Percentiles rank a stretch among this genome's conserved stretches.
Evolutionary conservation across 1,140 invertebrate species (phyloP).

Genomic region (Heliconius hewitsoni): DNA sequence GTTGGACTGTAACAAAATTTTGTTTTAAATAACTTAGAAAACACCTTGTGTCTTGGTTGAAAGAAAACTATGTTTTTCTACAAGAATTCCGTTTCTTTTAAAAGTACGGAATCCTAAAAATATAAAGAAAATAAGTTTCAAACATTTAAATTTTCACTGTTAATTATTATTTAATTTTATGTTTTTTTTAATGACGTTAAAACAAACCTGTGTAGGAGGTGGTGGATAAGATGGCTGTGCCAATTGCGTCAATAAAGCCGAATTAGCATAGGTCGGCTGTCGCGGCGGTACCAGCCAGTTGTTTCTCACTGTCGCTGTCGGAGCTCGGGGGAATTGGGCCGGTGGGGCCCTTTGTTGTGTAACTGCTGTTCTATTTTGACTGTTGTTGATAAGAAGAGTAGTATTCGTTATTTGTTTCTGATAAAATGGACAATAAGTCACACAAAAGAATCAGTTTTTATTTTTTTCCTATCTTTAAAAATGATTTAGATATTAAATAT

Average conservation of each 20-base stretch:
- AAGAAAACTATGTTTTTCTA: too few species aligned
- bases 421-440: background rate
- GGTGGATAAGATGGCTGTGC: slow-evolving; percentile 81
- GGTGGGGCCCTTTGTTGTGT: slow-evolving; percentile 33
- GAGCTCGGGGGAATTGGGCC: slow-evolving; percentile 74
- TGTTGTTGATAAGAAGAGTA: background rate
- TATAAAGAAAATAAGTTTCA: too few species aligned
- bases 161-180: too few species aligned
- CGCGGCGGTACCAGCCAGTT: slow-evolving; percentile 55
- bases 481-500: too few species aligned
- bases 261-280: slow-evolving; percentile 60
- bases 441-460: too few species aligned
- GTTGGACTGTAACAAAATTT: slow-evolving; percentile 33
- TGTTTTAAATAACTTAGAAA: too few species aligned
- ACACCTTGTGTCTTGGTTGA: too few species aligned
- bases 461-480: too few species aligned
- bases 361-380: slow-evolving; percentile 21
- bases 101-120: too few species aligned
- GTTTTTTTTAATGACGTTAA: too few species aligned
- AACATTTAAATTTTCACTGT: too few species aligned
- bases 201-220: slow-evolving; percentile 83
- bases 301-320: slow-evolving; percentile 40
- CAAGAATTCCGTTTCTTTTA: too few species aligned
- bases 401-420: background rate
- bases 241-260: slow-evolving; percentile 66